These are phyloP conservation scores for Epinotia demarniana DNA, from an alignment of 2,888 invertebrate species.

Conservation along the genomic window DNA sequence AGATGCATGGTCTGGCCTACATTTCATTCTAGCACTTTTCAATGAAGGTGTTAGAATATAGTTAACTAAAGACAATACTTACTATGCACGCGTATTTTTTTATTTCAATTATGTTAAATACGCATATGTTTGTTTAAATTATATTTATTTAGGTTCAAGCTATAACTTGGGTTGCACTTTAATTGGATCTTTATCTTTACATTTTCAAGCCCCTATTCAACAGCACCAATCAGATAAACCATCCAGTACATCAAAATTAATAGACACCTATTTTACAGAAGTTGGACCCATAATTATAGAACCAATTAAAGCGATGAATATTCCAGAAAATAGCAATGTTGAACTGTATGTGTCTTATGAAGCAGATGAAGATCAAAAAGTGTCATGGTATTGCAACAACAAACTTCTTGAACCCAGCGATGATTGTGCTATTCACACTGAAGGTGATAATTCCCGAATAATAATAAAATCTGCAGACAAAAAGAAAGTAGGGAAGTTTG, in stretches of 20 bases:
- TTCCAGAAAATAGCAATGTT: conserved; percentile 88
- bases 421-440: conserved; percentile 84
- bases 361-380: conserved; percentile 88
- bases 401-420: conserved; percentile 88
- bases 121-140: no score
- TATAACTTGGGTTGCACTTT: neutral
- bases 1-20: no score
- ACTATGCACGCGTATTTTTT: neutral
- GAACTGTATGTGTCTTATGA: conserved; percentile 89
- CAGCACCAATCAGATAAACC: neutral
- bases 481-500: conserved; percentile 94
- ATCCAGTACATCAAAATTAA: conserved; percentile 28
- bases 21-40: conserved; percentile 8
- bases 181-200: no score
- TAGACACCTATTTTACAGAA: conserved; percentile 72
- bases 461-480: conserved; percentile 88
- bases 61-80: conserved; percentile 4
- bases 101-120: no score
- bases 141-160: neutral
- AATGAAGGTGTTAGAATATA: neutral
- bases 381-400: conserved; percentile 95
- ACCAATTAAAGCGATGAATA: conserved; percentile 90
- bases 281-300: conserved; percentile 87
- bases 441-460: conserved; percentile 87
- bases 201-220: neutral